Evolutionary conservation across 1,140 invertebrate species (phyloP), one percentile per base, ranked within the genome.

Genomic region (Drosophila rufa): DNA sequence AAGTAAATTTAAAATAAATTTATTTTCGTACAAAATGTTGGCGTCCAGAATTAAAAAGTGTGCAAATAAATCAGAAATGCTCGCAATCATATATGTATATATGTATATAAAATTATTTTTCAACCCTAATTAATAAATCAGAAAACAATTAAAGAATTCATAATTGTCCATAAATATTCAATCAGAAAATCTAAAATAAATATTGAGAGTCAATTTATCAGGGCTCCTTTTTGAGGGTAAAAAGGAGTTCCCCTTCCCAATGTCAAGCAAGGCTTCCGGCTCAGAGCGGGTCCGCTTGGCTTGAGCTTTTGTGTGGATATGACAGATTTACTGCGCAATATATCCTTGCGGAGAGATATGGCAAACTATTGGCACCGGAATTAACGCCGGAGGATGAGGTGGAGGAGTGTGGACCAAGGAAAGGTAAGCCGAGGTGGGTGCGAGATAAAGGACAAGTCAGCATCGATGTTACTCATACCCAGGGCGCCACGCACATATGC

Each of bases 311-410:
- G 78, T 80, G 69, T 76, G 59, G 70, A 87, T 80, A 82, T 91
- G 87, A 79, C 70, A 74, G 85, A 90, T 73, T 77, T 92, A 84
- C 66, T 91, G 79, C 80, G 75, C 60, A 82, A 92, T 76, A 85
- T 92, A 82, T 91, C 79, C 76, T 73, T 77, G 82, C 80, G 3
- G 19, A 92, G 62, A 83, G 82, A 59, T 92, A 92, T 61, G 76
- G 67, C 61, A 91, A 92, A 76, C 80, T 92, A 71, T 73, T 92
- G 65, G 89, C 83, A 36, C 43, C 69, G 38, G 70, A 87, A 76
- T 79, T 78, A 50, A 77, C 75, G 58, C 40, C 64, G 53, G 38
- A 58, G 68, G 90, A 25, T 17, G 40, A 36, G 43, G 22, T 3
- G 6, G 91, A 50, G 30, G 30, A 9, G 7, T 33, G 30, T 9